Conservation (phyloP, 2,888 invertebrate species). For the Patella depressa region DNA sequence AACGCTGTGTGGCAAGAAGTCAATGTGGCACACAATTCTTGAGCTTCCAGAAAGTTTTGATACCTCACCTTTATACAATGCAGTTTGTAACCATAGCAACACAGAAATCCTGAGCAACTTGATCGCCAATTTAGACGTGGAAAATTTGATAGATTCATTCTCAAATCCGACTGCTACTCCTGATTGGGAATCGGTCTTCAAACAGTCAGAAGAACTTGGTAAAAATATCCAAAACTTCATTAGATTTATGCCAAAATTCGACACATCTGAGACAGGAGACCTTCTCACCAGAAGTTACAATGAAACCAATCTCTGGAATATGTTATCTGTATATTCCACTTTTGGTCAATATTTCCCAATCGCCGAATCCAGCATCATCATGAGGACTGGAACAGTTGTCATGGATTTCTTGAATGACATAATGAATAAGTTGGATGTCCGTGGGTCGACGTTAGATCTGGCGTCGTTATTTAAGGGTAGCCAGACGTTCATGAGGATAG, state of each 20-base stretch:
- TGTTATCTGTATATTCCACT: conserved; percentile 12
- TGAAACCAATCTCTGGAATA: conserved; percentile 25
- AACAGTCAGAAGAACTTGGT: conserved; percentile 32
- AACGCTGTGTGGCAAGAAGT: conserved; percentile 28
- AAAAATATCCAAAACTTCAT: conserved; percentile 32
- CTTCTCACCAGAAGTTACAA: conserved; percentile 19
- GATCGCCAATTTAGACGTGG: conserved; percentile 28
- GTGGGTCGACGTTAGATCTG: conserved; percentile 38
- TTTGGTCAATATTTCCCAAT: conserved; percentile 12
- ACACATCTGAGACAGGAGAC: conserved; percentile 11
- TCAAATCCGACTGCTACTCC: conserved; percentile 21
- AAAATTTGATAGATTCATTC: conserved; percentile 25
- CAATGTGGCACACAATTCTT: conserved; percentile 31
- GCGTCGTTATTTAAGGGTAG: conserved; percentile 36
- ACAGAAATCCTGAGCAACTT: conserved; percentile 28
- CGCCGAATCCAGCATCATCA: conserved; percentile 8
- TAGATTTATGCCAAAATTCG: conserved; percentile 32
- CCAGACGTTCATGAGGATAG: conserved; percentile 30
- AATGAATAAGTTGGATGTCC: conserved; percentile 26
- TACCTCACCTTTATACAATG: conserved; percentile 32
- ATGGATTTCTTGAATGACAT: conserved; percentile 34
- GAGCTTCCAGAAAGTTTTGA: conserved; percentile 32
- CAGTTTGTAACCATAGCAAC: conserved; percentile 35
- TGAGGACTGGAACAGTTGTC: conserved; percentile 25
- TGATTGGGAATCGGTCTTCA: conserved; percentile 40